Evolutionary conservation across 2,113 vertebrate genomes (phyloP), one percentile per base, ranked within the genome.

Genomic region (Muntiacus reevesi): DNA sequence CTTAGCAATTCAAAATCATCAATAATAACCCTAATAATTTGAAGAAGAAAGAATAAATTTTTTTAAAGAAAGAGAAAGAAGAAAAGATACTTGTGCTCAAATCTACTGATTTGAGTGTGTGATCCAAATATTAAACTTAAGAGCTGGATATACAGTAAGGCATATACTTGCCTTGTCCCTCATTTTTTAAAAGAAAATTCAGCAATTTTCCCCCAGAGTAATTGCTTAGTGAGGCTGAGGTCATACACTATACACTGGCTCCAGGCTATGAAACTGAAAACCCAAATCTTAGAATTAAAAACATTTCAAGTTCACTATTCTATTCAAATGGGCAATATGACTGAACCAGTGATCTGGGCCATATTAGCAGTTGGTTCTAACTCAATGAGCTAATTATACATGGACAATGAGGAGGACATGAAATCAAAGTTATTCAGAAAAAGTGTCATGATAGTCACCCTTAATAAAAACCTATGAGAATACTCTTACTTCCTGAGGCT

Each of bases 241-340:
- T 93, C 59, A 47, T 67, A 59, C 5, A 17, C 3, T 55, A 16
- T 4, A 3, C 10, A 3, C 7, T 23, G 55, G 57, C 2, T 15
- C 5, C 21, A 45, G 79, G 19, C 6, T 89, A 43, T 12, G 11
- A 45, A 82, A 83, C 4, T 21, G 47, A 54, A 59, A 55, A 1
- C 62, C 4, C 27, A 13, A 27, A 15, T 40, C 78, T 76, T 33
- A 79, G 19, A 78, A 43, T 7, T 15, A 52, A 57, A 52, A 71
- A 8, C 23, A 15, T 55, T 67, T 28, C 19, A 57, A 16, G 30
- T 11, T 78, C 55, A 21, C 6, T 2, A 6, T 19, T 30, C 13
- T 7, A 0, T 9, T 15, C 25, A 15, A 40, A 36, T 43, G 12
- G 6, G 47, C 2, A 0, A 21, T 5, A 16, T 30, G 21, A 23